These are phyloP conservation scores for Diorhabda carinulata DNA, from an alignment of 1,140 invertebrate genomes.

Conservation along the genomic window DNA sequence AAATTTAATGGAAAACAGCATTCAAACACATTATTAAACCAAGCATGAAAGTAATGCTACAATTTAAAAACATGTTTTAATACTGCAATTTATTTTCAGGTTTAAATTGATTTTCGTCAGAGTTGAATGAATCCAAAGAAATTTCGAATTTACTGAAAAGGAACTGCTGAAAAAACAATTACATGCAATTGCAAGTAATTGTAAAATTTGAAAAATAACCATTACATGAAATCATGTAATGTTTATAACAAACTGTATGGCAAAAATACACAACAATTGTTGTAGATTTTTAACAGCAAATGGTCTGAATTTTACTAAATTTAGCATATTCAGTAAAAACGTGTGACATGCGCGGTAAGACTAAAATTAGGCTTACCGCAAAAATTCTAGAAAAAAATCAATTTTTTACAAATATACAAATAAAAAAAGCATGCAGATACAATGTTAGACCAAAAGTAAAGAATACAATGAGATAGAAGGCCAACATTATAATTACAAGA, in stretches of 20 bases:
- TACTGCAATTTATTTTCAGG: too few relatives aligned
- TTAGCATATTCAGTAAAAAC: conserved; percentile 10
- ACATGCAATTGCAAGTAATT: conserved; percentile 28
- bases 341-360: conserved; percentile 14
- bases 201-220: not conserved
- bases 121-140: too few relatives aligned
- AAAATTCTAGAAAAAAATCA: conserved; percentile 27
- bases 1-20: too few relatives aligned
- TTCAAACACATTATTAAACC: too few relatives aligned
- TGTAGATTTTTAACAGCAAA: not conserved
- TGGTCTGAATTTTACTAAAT: conserved; percentile 1
- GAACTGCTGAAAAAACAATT: conserved; percentile 10
- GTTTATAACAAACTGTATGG: not conserved
- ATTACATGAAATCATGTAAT: conserved; percentile 19
- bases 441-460: conserved; percentile 41
- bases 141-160: too few relatives aligned
- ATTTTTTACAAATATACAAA: conserved; percentile 30
- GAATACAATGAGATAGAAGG: conserved; percentile 46
- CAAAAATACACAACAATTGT: not conserved
- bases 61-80: too few relatives aligned
- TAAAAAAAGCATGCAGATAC: conserved; percentile 41
- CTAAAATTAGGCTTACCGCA: conserved; percentile 33
- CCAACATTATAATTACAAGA: conserved; percentile 42
- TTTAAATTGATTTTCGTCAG: too few relatives aligned
- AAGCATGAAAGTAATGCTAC: too few relatives aligned